These are phyloP conservation scores for Acrobasis suavella DNA, from an alignment of 2,888 invertebrate genomes.

Conservation along the genomic window DNA sequence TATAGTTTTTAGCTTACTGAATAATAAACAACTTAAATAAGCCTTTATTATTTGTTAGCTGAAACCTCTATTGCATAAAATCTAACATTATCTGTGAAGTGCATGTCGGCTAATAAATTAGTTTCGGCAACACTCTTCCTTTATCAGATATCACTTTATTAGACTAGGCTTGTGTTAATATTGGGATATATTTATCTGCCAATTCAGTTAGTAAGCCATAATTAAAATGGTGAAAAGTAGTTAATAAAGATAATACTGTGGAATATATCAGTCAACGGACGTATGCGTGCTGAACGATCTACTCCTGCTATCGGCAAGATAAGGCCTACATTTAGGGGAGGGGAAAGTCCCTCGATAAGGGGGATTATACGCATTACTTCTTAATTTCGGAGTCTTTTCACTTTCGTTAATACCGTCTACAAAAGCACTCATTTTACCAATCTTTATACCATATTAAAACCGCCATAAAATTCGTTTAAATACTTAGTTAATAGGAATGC, in stretches of 20 bases:
- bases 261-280: slow-evolving; percentile 55
- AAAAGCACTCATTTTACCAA: slow-evolving; percentile 28
- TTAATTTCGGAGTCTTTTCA: slow-evolving; percentile 44
- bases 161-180: slow-evolving; percentile 66
- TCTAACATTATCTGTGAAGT: slow-evolving; percentile 48
- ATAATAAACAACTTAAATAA: too few relatives aligned
- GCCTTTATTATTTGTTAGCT: background rate
- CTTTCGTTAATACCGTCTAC: slow-evolving; percentile 34
- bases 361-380: slow-evolving; percentile 73
- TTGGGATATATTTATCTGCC: slow-evolving; percentile 58
- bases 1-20: too few relatives aligned
- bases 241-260: slow-evolving; percentile 68
- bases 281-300: slow-evolving; percentile 63
- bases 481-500: slow-evolving; percentile 58
- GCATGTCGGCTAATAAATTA: slow-evolving; percentile 61
- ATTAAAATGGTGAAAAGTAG: slow-evolving; percentile 66
- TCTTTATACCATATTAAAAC: slow-evolving; percentile 47
- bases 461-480: slow-evolving; percentile 50
- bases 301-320: slow-evolving; percentile 72
- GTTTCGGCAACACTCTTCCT: slow-evolving; percentile 56
- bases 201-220: slow-evolving; percentile 57
- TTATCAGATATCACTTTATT: slow-evolving; percentile 71
- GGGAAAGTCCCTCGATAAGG: slow-evolving; percentile 52
- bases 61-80: slow-evolving; percentile 19
- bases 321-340: slow-evolving; percentile 51